phyloP scores from a whole-genome alignment of 2,113 vertebrate species.

The Montifringilla adamsi region DNA sequence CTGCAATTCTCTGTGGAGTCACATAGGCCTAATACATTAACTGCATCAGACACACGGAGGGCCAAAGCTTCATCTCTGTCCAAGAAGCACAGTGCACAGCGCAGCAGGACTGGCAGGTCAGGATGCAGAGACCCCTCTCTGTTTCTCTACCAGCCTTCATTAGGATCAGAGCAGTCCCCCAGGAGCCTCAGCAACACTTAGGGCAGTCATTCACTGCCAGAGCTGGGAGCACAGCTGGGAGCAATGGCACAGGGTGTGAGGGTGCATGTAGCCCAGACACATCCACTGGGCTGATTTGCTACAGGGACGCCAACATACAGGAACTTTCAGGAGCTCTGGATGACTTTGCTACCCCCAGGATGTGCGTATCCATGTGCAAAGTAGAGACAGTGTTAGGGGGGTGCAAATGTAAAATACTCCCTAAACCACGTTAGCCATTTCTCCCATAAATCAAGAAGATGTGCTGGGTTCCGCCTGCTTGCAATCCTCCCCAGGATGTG shows the following conservation, averaged over 20 bases:
- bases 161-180: neutral
- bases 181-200: neutral
- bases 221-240: neutral
- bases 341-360: neutral
- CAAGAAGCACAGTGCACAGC: accelerated
- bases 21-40: neutral
- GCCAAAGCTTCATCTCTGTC: neutral
- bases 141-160: neutral
- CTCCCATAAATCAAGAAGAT: neutral
- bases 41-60: neutral
- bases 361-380: neutral
- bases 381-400: neutral
- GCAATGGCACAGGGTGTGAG: neutral
- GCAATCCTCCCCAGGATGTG: neutral
- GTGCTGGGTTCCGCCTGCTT: neutral
- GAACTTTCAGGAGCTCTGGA: neutral
- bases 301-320: neutral
- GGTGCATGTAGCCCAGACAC: neutral
- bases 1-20: conserved; percentile 4
- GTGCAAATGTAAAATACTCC: neutral
- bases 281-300: neutral
- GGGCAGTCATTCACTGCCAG: neutral
- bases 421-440: neutral
- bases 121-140: neutral
- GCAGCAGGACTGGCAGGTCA: accelerated